Evolutionary conservation across 2,888 invertebrate genomes (phyloP), one percentile per base, ranked within the genome.

Genomic region (Orthosia incerta): DNA sequence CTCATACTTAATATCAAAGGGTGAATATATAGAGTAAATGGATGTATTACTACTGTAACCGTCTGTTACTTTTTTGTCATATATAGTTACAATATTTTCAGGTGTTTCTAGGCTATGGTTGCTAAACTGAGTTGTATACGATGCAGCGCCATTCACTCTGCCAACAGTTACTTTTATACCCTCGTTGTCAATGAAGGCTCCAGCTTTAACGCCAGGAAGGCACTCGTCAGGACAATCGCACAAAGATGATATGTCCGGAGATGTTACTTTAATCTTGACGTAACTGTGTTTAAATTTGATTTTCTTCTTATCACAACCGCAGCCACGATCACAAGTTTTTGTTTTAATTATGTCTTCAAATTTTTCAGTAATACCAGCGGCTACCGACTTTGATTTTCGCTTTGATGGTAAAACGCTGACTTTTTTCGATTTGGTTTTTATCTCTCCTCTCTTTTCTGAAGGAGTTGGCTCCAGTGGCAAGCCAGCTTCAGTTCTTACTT

Each of bases 241-340:
- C 23, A 93, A 70, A 0, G 93, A 92, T 11, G 94, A 93, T 85
- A 94, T 92, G 68, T 94, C 94, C 12, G 94, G 94, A 39, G 94
- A 94, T 51, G 94, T 94, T 0, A 94, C 94, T 87, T 91, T 89
- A 71, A 95, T 94, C 88, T 94, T 94, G 0, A 95, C 91, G 51
- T 94, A 94, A 77, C 94, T 94, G 59, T 94, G 94, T 83, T 94
- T 95, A 83, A 95, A 95, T 88, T 90, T 88, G 48, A 94, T 94
- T 91, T 94, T 95, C 75, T 94, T 94, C 82, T 91, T 94, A 76
- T 94, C 93, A 85, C 94, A 94, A 15, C 94, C 94, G 80, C 94
- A 94, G 23, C 88, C 93, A 70, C 91, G 87, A 65, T 94, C 94
- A 81, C 94, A 94, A 23, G 89, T 94, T 20, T 93, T 93, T 11